Conservation (phyloP, 2,113 vertebrate species). For the Macquaria australasica region DNA sequence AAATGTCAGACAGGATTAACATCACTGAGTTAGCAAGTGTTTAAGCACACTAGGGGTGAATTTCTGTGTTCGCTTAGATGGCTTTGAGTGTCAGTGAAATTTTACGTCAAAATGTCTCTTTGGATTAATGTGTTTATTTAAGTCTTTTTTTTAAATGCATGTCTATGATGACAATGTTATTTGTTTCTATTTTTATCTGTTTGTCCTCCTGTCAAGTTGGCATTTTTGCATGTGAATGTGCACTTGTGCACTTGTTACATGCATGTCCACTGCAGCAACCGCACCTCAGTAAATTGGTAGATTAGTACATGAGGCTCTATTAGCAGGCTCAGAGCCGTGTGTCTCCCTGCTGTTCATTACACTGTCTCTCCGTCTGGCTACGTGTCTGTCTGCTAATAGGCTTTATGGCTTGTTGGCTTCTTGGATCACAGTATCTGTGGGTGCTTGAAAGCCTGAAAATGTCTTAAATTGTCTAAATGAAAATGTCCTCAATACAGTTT, state of each 20-base stretch:
- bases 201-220: not conserved
- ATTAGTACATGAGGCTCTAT: slow-evolving; percentile 49
- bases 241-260: slow-evolving; percentile 15
- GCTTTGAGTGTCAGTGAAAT: slow-evolving; percentile 57
- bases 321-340: slow-evolving; percentile 49
- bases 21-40: slow-evolving; percentile 52
- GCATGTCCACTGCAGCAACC: not conserved
- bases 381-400: slow-evolving; percentile 64
- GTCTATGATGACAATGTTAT: slow-evolving; percentile 1
- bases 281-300: slow-evolving; percentile 9
- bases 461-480: slow-evolving; percentile 66
- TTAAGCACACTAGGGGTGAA: slow-evolving; percentile 20
- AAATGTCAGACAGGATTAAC: slow-evolving; percentile 63
- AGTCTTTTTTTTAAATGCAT: slow-evolving; percentile 22
- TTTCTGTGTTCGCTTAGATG: slow-evolving; percentile 35
- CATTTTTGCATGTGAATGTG: slow-evolving; percentile 8
- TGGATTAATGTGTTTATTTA: slow-evolving; percentile 54
- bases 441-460: slow-evolving; percentile 58
- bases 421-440: slow-evolving; percentile 54
- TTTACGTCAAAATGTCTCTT: slow-evolving; percentile 46
- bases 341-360: slow-evolving; percentile 67
- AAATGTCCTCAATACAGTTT: slow-evolving; percentile 55
- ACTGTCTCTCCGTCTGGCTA: slow-evolving; percentile 56
- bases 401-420: slow-evolving; percentile 62
- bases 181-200: slow-evolving; percentile 30